A percentile compares a stretch with the other conserved stretches of the same genome.
Conservation (phyloP, 2,888 invertebrate genomes). For the Drosophila eohydei region DNA sequence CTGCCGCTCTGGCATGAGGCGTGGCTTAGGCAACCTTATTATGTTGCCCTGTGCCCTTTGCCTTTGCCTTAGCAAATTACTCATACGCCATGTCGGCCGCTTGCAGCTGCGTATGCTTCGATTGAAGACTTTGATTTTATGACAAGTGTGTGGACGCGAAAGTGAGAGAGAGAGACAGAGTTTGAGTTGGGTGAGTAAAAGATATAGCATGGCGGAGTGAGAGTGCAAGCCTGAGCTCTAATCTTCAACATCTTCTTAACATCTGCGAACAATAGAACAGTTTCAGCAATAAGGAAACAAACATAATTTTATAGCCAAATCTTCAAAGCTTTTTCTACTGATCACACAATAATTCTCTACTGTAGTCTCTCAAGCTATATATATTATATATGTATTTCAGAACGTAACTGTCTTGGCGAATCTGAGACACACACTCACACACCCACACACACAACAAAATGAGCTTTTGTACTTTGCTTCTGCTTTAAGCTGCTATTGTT, state of each 20-base stretch:
- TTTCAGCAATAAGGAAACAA: neutral
- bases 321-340: neutral
- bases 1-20: constrained; percentile 10
- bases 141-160: neutral
- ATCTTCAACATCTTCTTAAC: too few species aligned
- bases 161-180: neutral
- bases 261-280: neutral
- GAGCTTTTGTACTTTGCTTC: neutral
- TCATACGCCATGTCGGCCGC: constrained; percentile 64
- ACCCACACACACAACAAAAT: neutral
- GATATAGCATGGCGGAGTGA: neutral
- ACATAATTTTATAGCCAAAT: neutral
- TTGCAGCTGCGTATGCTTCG: constrained; percentile 20
- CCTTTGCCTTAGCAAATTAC: constrained; percentile 57
- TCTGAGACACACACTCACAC: neutral
- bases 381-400: neutral
- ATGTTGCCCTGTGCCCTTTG: constrained; percentile 26
- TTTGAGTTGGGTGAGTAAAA: too few species aligned
- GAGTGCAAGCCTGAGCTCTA: too few species aligned
- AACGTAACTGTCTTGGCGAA: neutral
- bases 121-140: constrained; percentile 44
- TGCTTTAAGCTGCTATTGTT: constrained; percentile 21
- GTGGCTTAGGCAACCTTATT: constrained; percentile 35
- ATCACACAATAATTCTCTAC: too few species aligned
- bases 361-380: neutral